phyloP scores from a whole-genome alignment of 1,140 invertebrate genomes.

The Hermatobates lingyangjiaoensis region DNA sequence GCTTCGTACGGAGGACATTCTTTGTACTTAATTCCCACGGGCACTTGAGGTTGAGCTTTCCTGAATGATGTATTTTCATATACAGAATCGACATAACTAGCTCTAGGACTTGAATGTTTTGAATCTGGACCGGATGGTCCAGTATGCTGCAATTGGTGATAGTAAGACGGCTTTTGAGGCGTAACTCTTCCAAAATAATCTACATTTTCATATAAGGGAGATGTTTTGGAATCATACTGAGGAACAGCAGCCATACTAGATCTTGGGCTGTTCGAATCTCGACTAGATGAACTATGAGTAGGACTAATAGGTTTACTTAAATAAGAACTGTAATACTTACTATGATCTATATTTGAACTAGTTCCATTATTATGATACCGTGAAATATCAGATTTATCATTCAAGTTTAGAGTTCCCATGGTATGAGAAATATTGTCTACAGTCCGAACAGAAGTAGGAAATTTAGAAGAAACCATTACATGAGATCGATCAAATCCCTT shows the following conservation, averaged over 20 bases:
- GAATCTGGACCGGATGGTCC: constrained; percentile 31
- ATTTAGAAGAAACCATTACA: constrained; percentile 51
- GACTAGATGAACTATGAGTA: constrained; percentile 32
- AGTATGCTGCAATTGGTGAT: constrained; percentile 32
- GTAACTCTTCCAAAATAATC: constrained; percentile 43
- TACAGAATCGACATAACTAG: constrained; percentile 23
- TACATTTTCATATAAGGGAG: constrained; percentile 61
- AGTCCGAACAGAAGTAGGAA: constrained; percentile 45
- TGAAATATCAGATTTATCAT: constrained; percentile 11
- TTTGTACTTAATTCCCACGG: constrained; percentile 35
- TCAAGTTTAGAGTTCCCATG: constrained; percentile 11
- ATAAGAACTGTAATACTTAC: constrained; percentile 18
- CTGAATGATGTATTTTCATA: constrained; percentile 26
- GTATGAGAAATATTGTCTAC: constrained; percentile 31
- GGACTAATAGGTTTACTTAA: constrained; percentile 17
- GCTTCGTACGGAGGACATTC: constrained; percentile 33
- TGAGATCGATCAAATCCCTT: constrained; percentile 41
- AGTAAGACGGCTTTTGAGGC: constrained; percentile 34
- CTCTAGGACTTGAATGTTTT: constrained; percentile 30
- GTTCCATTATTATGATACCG: constrained; percentile 16
- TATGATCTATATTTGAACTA: constrained; percentile 12
- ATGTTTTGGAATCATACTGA: constrained; percentile 22
- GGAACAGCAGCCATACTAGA: constrained; percentile 24
- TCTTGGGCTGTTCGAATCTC: constrained; percentile 40
- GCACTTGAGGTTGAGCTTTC: constrained; percentile 48